A percentile compares a stretch with the other conserved stretches of the same genome.
Conservation (phyloP, 1,140 invertebrate species). For the Vanessa atalanta region DNA sequence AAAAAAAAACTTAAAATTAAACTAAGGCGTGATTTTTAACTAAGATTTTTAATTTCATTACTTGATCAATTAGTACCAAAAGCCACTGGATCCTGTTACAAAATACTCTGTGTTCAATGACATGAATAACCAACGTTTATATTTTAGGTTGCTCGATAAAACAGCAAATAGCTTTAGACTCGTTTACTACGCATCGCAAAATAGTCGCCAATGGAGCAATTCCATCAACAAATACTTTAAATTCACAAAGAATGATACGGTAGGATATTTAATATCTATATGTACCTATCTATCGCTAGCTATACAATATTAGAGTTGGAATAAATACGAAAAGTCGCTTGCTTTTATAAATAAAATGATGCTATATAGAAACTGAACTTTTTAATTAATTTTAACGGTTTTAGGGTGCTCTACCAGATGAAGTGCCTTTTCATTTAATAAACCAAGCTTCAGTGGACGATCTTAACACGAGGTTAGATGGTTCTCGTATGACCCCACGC, state of each 20-base stretch:
- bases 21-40: too few species aligned
- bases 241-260: slow-evolving; percentile 63
- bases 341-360: too few species aligned
- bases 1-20: too few species aligned
- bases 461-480: slow-evolving; percentile 80
- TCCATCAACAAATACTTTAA: slow-evolving; percentile 54
- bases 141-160: slow-evolving; percentile 52
- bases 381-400: not conserved
- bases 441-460: slow-evolving; percentile 84
- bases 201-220: slow-evolving; percentile 51
- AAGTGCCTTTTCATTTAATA: slow-evolving; percentile 82
- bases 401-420: slow-evolving; percentile 83
- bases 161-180: slow-evolving; percentile 71
- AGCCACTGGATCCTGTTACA: too few species aligned
- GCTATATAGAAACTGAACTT: too few species aligned
- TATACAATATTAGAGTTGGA: too few species aligned
- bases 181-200: slow-evolving; percentile 82
- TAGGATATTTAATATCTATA: slow-evolving; percentile 26
- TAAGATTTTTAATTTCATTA: too few species aligned
- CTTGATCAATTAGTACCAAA: too few species aligned
- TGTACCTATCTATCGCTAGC: too few species aligned
- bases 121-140: not conserved
- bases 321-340: too few species aligned
- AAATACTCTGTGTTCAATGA: too few species aligned
- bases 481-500: slow-evolving; percentile 66